These are phyloP conservation scores for Bagarius yarrelli DNA, from an alignment of 2,113 vertebrate species.

Conservation along the genomic window DNA sequence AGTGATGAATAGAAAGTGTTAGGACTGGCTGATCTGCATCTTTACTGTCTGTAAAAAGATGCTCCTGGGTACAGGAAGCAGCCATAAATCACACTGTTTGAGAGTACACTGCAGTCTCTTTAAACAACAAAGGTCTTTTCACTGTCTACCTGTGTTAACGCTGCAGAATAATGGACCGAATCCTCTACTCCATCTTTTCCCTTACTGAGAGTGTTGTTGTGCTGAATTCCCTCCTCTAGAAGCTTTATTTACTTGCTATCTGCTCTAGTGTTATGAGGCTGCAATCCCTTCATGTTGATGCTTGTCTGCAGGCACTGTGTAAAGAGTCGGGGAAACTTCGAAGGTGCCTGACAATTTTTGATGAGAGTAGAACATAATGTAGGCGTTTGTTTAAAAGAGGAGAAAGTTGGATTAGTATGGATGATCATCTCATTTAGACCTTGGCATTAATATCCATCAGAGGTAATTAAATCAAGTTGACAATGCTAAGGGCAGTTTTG, in stretches of 20 bases:
- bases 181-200: constrained; percentile 36
- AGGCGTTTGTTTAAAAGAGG: constrained; percentile 15
- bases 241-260: constrained; percentile 28
- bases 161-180: constrained; percentile 16
- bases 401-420: constrained; percentile 26
- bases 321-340: constrained; percentile 60
- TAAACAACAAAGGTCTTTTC: constrained; percentile 15
- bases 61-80: constrained; percentile 48
- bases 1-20: constrained; percentile 67
- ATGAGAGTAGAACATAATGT: constrained; percentile 60
- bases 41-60: constrained; percentile 52
- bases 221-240: constrained; percentile 41
- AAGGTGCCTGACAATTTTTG: constrained; percentile 69
- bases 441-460: neutral
- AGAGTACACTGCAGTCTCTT: constrained; percentile 30
- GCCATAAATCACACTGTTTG: constrained; percentile 42
- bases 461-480: neutral
- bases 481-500: neutral
- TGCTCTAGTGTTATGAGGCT: constrained; percentile 20
- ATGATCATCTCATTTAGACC: neutral
- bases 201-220: constrained; percentile 49
- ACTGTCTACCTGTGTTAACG: neutral
- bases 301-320: constrained; percentile 69
- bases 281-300: constrained; percentile 57
- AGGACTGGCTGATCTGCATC: constrained; percentile 65